Evolutionary conservation across 2,113 vertebrate genomes (phyloP), one percentile per base, ranked within the genome.

Genomic region (Plecotus auritus): DNA sequence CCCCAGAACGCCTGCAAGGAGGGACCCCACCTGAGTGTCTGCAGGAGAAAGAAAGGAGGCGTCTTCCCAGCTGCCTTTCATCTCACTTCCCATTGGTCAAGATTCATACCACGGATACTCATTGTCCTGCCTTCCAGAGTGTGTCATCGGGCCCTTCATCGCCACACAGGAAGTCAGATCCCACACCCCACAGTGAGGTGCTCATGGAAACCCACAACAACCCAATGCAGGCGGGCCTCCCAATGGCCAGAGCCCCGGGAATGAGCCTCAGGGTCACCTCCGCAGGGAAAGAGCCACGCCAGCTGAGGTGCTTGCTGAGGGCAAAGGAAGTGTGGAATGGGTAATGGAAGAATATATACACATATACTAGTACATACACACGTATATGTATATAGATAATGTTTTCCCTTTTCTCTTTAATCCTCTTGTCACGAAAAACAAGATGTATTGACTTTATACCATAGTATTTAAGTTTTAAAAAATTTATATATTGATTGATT

Each of bases 71-170:
- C 32, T 32, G 17, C 42, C 17, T 32, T 80, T 67, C 61, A 28
- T 26, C 14, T 23, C n/a, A 73, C 5, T 90, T 83, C 14, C 54
- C 42, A 49, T 7, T 3, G 35, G 32, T 28, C 49, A 69, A 69
- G 64, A 47, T 28, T 77, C 10, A 23, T 16, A 28, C 40, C 13
- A 26, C 2, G 32, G 40, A 51, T 4, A 16, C 8, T 37, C 49
- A 14, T 51, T 59, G 4, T 0, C 54, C 51, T 18, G 6, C 16
- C 28, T n/a, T 67, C 69, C 64, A 78, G 22, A 2, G 28, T 8
- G 51, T 51, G 5, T 45, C 16, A 2, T 26, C 12, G 1, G 14
- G 4, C 9, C 16, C n/a, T 28, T 74, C n/a, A 40, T 0, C 18
- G 14, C 8, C 51, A 14, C 18, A 32, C 22, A 14, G 74, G 87